Conservation (phyloP, 2,888 invertebrate genomes). For the Linyphia triangularis region DNA sequence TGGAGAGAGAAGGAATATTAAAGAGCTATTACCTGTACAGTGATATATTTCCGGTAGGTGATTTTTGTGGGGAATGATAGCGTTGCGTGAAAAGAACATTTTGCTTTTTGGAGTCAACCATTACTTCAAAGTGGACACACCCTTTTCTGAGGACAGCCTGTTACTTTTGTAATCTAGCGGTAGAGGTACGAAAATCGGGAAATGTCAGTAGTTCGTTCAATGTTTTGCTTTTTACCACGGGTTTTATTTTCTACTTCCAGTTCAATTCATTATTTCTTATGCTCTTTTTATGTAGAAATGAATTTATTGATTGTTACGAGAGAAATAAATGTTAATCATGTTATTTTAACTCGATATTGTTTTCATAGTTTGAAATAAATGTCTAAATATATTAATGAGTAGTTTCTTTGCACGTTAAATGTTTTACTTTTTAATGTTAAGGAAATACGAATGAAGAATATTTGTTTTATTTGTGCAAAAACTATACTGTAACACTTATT, state of each 20-base stretch:
- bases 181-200: constrained; percentile 69
- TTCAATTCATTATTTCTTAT: neutral
- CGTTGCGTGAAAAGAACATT: constrained; percentile 68
- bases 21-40: constrained; percentile 54
- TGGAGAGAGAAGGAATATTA: constrained; percentile 58
- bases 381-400: too few species aligned
- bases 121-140: constrained; percentile 58
- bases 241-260: neutral
- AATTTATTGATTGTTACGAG: too few species aligned
- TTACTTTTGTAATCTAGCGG: constrained; percentile 66
- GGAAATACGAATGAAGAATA: too few species aligned
- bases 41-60: constrained; percentile 54
- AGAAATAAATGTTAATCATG: too few species aligned
- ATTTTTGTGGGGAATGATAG: constrained; percentile 50
- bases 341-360: too few species aligned
- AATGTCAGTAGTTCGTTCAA: constrained; percentile 53
- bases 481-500: too few species aligned
- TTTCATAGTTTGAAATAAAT: too few species aligned
- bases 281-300: too few species aligned
- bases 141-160: constrained; percentile 59
- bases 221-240: neutral
- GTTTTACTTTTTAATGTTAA: too few species aligned
- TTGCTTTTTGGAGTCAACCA: constrained; percentile 42
- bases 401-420: too few species aligned
- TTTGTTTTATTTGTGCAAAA: too few species aligned